Conservation (phyloP, 1,140 invertebrate genomes). For the Lethocerus indicus region DNA sequence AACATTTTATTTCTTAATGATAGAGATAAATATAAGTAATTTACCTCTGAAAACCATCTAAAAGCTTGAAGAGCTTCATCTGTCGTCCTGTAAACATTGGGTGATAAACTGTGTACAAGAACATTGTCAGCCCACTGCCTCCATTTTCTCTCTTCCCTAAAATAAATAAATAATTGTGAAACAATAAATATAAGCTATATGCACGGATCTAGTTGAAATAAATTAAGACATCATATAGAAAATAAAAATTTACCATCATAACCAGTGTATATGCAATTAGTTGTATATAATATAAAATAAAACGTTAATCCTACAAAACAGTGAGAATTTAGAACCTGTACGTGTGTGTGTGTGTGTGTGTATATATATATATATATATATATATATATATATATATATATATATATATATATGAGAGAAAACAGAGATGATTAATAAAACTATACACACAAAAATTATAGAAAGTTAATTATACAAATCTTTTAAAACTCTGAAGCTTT, state of each 20-base stretch:
- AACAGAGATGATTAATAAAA: too few species aligned
- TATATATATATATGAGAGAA: too few species aligned
- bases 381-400: too few species aligned
- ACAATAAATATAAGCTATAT: not conserved
- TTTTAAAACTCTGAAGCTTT: too few species aligned
- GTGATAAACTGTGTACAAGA: conserved; percentile 83
- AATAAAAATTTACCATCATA: not conserved
- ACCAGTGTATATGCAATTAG: not conserved
- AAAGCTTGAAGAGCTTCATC: conserved; percentile 78
- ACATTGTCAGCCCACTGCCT: conserved; percentile 84
- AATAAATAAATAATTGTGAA: conserved; percentile 7
- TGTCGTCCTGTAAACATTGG: conserved; percentile 85
- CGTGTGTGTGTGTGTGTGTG: too few species aligned
- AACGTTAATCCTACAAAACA: too few species aligned
- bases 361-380: too few species aligned
- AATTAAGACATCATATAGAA: not conserved
- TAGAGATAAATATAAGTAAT: not conserved
- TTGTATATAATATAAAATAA: too few species aligned
- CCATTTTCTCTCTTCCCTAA: conserved; percentile 74
- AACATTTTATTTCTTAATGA: not conserved
- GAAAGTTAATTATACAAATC: too few species aligned
- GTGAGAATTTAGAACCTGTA: too few species aligned
- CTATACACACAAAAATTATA: too few species aligned
- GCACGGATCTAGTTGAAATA: conserved; percentile 3
- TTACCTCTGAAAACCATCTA: conserved; percentile 68